Evolutionary conservation across 2,797 vertebrate genomes (phyloP), one percentile per base, ranked within the genome.

Genomic region (Buphagus erythrorhynchus): DNA sequence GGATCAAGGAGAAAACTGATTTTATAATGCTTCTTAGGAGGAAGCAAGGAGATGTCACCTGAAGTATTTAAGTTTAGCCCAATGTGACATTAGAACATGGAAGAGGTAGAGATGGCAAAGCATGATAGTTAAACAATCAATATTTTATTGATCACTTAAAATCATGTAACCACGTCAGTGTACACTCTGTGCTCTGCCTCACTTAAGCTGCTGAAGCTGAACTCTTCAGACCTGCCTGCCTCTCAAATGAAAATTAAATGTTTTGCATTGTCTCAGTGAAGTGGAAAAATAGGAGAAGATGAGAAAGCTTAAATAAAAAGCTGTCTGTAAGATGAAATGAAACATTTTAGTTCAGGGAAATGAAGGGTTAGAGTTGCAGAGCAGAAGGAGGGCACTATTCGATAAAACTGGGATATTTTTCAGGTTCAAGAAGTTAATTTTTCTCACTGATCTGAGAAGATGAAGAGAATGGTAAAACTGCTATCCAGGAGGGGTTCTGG

Each of bases 121-220:
- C 54, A 78, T 0, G 1, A 69, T 40, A 75, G 88, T 84, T 78
- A 90, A 95, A 51, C 10, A 6, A 67, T 88, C 88, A 65, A 8
- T 94, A 65, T 58, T 81, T 88, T 92, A 88, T 88, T 48, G 91
- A 92, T 90, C 46, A 19, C 54, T 51, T 92, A 36, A 90, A 90
- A 94, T 43, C 7, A 1, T 1, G 0, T 71, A 75, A 38, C 66
- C 74, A 65, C 0, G 0, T 29, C 2, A 13, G 28, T 1, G 1
- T 28, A 31, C 45, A 65, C 46, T 38, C 49, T 88, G 54, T 92
- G 84, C 74, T 78, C 57, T 84, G 52, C 62, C 73, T 81, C 73
- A 10, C 36, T 61, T 48, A 29, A 57, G 52, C 31, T 71, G 48
- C 79, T 58, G 45, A 43, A 86, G 87, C 79, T 86, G 73, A 80